These are phyloP conservation scores for Gorsachius goisagi DNA, from an alignment of 2,113 vertebrate genomes.

Conservation along the genomic window DNA sequence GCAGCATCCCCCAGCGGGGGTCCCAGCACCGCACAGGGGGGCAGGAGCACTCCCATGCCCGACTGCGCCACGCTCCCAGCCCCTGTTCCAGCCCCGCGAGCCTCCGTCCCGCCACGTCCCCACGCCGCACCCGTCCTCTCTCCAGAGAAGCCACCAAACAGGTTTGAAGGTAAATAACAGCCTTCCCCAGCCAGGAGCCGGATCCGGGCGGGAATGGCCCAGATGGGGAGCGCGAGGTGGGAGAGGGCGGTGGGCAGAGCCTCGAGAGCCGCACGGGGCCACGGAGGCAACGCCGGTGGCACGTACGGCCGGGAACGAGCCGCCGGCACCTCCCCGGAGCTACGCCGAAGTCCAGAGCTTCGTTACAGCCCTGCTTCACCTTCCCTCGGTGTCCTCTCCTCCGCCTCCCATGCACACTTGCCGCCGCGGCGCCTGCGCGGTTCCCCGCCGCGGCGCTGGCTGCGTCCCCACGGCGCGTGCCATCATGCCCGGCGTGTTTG, in stretches of 20 bases:
- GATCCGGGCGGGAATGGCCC: slow-evolving; percentile 17
- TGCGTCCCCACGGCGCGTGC: neutral
- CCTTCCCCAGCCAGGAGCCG: neutral
- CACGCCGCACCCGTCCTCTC: neutral
- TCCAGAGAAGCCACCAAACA: slow-evolving; percentile 52
- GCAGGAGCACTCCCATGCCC: neutral
- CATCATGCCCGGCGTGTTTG: neutral
- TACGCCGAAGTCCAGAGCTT: neutral
- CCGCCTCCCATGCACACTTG: fast-evolving
- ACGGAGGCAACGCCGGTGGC: neutral
- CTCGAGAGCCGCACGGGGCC: fast-evolving
- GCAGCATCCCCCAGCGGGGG: neutral
- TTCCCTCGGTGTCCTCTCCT: neutral
- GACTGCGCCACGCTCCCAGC: neutral
- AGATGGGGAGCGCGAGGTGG: neutral
- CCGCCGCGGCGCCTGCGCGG: neutral
- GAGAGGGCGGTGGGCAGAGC: neutral
- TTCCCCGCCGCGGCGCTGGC: neutral
- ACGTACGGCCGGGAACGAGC: fast-evolving
- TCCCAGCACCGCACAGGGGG: fast-evolving
- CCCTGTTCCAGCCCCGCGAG: neutral
- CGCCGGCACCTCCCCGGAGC: neutral
- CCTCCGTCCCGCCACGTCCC: neutral
- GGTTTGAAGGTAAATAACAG: slow-evolving; percentile 65
- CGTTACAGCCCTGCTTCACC: neutral